A percentile compares a stretch with the other conserved stretches of the same genome.
phyloP scores from a whole-genome alignment of 2,113 vertebrate species.

The Pholis gunnellus region DNA sequence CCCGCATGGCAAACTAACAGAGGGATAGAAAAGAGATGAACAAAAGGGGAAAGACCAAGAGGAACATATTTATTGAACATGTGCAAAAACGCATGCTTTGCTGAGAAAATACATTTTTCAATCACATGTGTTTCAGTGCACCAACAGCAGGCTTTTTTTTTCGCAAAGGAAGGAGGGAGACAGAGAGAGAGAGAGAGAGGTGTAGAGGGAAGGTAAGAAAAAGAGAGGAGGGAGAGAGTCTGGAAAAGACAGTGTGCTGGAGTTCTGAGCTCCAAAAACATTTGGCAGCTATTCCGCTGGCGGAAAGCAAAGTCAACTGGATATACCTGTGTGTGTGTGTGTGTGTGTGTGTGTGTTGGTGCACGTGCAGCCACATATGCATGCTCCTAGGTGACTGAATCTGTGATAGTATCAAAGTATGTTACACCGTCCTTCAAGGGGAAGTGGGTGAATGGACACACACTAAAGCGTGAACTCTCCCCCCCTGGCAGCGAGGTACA shows the following conservation, averaged over 20 bases:
- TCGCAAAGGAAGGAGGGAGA: slow-evolving; percentile 27
- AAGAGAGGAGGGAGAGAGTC: slow-evolving; percentile 57
- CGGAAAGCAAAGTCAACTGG: slow-evolving; percentile 44
- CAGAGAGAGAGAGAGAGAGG: slow-evolving; percentile 60
- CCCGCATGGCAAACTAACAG: slow-evolving; percentile 22
- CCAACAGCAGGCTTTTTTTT: slow-evolving; percentile 47
- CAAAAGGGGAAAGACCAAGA: background rate
- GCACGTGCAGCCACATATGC: slow-evolving; percentile 31
- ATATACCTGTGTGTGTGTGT: slow-evolving; percentile 60
- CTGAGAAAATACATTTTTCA: slow-evolving; percentile 57
- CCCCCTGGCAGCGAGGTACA: slow-evolving; percentile 3
- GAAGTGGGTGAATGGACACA: slow-evolving; percentile 40
- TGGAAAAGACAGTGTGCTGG: slow-evolving; percentile 77
- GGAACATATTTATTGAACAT: slow-evolving; percentile 7
- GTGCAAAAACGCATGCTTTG: slow-evolving; percentile 36
- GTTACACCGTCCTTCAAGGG: slow-evolving; percentile 49
- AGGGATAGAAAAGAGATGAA: background rate
- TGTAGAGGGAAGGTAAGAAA: slow-evolving; percentile 61
- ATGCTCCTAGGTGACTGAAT: slow-evolving; percentile 43
- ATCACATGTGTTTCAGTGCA: slow-evolving; percentile 65
- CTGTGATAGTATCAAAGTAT: slow-evolving; percentile 31
- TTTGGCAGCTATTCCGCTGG: slow-evolving; percentile 74
- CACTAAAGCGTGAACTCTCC: slow-evolving; percentile 48
- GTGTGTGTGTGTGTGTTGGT: slow-evolving; percentile 30
- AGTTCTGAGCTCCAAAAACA: slow-evolving; percentile 75